A percentile compares a stretch with the other conserved stretches of the same genome.
phyloP scores from a whole-genome alignment of 2,797 vertebrate genomes.

The Staurois parvus region DNA sequence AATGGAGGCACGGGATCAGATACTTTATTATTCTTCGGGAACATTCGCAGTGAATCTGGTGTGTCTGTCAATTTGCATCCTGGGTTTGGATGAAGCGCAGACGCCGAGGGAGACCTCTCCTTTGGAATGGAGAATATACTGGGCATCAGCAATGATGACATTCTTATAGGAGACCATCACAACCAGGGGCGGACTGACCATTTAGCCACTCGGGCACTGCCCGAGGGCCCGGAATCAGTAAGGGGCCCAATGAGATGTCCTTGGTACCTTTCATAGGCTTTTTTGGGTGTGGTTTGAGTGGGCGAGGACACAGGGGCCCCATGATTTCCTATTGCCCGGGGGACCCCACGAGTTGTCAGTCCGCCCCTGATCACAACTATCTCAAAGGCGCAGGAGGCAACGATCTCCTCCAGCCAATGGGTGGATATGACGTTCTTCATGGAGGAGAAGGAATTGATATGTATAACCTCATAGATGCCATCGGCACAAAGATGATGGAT shows the following conservation, averaged over 20 bases:
- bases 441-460: constrained; percentile 70
- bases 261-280: too few relatives aligned
- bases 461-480: constrained; percentile 64
- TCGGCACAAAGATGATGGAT: constrained; percentile 65
- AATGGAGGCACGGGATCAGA: constrained; percentile 66
- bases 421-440: constrained; percentile 67
- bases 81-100: constrained; percentile 66
- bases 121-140: constrained; percentile 70
- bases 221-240: too few relatives aligned
- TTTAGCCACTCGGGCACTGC: too few relatives aligned
- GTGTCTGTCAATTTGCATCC: constrained; percentile 70
- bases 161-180: constrained; percentile 68
- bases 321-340: too few relatives aligned
- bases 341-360: too few relatives aligned
- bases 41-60: constrained; percentile 61
- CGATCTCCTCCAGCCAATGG: constrained; percentile 67
- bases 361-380: too few relatives aligned
- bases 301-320: too few relatives aligned
- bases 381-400: constrained; percentile 69
- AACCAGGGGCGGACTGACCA: too few relatives aligned
- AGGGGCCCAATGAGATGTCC: too few relatives aligned
- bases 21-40: constrained; percentile 65
- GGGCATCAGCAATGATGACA: constrained; percentile 69
- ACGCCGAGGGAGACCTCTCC: constrained; percentile 70
- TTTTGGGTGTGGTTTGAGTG: too few relatives aligned